Evolutionary conservation across 2,888 invertebrate species (phyloP).

Genomic region (Nasonovia ribisnigri): DNA sequence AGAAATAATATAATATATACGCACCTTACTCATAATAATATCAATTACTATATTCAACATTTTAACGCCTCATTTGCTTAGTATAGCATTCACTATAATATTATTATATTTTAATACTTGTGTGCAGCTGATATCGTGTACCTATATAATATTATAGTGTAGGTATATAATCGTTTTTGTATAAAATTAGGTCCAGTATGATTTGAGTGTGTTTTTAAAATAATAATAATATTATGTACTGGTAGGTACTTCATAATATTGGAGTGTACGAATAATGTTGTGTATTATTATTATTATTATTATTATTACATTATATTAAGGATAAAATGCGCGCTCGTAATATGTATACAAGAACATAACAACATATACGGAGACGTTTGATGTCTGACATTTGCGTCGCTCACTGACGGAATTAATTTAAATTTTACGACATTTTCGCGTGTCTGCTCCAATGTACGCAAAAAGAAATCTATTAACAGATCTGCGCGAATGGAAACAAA

Average conservation of each 20-base stretch:
- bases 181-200: too few species aligned
- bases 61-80: too few species aligned
- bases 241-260: not conserved
- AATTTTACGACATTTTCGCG: slow-evolving; percentile 44
- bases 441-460: not conserved
- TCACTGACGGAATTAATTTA: slow-evolving; percentile 12
- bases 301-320: not conserved
- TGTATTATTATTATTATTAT: not conserved
- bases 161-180: too few species aligned
- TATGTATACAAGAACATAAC: too few species aligned
- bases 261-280: not conserved
- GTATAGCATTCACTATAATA: too few species aligned
- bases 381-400: not conserved
- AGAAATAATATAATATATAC: too few species aligned
- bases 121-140: too few species aligned
- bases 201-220: not conserved
- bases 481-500: not conserved
- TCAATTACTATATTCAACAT: too few species aligned
- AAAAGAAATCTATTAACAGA: not conserved
- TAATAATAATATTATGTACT: not conserved
- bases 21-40: too few species aligned
- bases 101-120: too few species aligned
- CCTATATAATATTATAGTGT: too few species aligned
- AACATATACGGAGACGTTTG: not conserved
- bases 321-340: not conserved